Base-by-base conservation (phyloP, 1,140 invertebrate species). In the Telenomus remus region DNA sequence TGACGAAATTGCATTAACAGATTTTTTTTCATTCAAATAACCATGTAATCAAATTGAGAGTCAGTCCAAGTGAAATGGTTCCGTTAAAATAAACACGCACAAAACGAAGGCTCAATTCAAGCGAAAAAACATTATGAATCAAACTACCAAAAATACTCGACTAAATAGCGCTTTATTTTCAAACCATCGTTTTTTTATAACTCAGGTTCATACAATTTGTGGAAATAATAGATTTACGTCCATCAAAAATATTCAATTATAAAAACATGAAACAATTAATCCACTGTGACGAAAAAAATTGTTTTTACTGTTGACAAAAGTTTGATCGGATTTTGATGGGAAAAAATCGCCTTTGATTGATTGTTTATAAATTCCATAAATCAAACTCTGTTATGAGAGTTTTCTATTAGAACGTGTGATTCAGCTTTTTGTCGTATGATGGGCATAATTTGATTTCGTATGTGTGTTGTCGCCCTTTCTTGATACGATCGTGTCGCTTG, bases 401-500 rank as follows among this genome's bases (percentile, higher is more conserved):
- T 61, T 56, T 49, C 19, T 64, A 57, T 68, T 59, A 68, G 57
- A 14, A 43, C 65, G 70, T 71, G n/a, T 33, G 56, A 76, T 59
- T 59, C 63, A 70, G 59, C 12, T 70, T 76, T 70, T 70, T 70
- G 19, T 27, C 6, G 6, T 65, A 76, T 68, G 51, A 71, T 39
- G 43, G 12, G 12, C 42, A 19, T 71, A 71, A 71, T 76, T 76
- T 57, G 55, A 76, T 70, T 66, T 27, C 33, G 12, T 61, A 54
- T 69, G 55, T 55, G 64, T 59, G 43, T 61, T 68, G 69, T 68
- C 75, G 75, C 56, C 70, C 72, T 78, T 80, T 81, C 73, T 81
- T 77, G 69, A 79, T 79, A 78, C 69, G 59, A 53, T 73, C 61
- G 68, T 73, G 68, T 75, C 73, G 77, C 63, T 71, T 69, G 76